Conservation (phyloP, 2,888 invertebrate species). For the Megastigmus dorsalis region DNA sequence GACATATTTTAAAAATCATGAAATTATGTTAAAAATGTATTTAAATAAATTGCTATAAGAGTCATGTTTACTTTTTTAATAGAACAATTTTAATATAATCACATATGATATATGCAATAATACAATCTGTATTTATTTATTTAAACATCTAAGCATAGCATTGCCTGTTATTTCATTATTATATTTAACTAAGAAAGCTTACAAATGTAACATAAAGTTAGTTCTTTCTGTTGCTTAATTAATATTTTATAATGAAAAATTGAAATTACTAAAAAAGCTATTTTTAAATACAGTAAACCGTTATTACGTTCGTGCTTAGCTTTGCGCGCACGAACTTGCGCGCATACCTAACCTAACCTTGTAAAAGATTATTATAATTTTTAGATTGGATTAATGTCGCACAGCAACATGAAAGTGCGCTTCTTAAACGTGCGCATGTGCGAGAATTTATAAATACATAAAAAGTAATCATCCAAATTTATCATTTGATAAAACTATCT, state of each 20-base stretch:
- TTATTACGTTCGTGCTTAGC: background rate
- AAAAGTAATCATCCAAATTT: slow-evolving; percentile 13
- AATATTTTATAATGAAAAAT: no score
- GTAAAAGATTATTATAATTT: slow-evolving; percentile 21
- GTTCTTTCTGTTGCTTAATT: no score
- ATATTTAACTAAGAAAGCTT: no score
- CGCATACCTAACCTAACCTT: slow-evolving; percentile 37
- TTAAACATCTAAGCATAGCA: no score
- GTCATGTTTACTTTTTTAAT: no score
- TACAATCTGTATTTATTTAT: background rate
- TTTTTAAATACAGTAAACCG: no score
- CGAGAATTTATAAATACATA: slow-evolving; percentile 23
- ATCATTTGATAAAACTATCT: slow-evolving; percentile 41
- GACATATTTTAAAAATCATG: background rate
- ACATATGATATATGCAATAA: no score
- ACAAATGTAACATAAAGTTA: no score
- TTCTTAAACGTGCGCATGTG: slow-evolving; percentile 23
- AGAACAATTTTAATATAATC: no score
- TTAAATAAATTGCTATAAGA: background rate
- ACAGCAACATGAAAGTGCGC: slow-evolving; percentile 11
- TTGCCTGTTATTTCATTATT: no score
- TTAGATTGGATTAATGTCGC: slow-evolving; percentile 29
- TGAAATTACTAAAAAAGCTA: no score
- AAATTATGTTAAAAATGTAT: background rate
- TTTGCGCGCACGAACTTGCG: slow-evolving; percentile 7